These are phyloP conservation scores for Tautogolabrus adspersus DNA, from an alignment of 2,113 vertebrate species.

Conservation along the genomic window DNA sequence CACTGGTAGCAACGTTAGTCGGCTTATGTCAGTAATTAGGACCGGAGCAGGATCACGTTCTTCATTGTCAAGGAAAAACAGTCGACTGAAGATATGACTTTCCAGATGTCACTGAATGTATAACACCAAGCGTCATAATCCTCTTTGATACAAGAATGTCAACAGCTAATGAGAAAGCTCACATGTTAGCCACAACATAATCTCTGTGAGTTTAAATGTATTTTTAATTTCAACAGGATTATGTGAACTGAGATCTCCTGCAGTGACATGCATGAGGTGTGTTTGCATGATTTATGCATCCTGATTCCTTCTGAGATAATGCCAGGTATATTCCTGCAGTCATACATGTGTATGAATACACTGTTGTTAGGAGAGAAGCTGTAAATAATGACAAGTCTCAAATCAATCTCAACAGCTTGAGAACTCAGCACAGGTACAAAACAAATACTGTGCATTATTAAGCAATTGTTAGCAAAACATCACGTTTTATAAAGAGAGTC, in stretches of 20 bases:
- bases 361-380: neutral
- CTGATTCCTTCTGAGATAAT: too few relatives aligned
- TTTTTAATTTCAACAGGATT: too few relatives aligned
- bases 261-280: too few relatives aligned
- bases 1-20: constrained; percentile 25
- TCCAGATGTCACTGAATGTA: neutral
- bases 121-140: neutral
- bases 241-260: too few relatives aligned
- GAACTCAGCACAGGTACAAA: neutral
- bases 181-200: too few relatives aligned
- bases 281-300: too few relatives aligned
- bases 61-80: constrained; percentile 26
- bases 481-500: neutral
- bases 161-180: neutral
- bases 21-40: constrained; percentile 35
- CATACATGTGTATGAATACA: neutral
- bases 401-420: neutral
- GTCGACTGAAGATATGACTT: neutral
- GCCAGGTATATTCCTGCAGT: neutral
- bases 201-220: too few relatives aligned
- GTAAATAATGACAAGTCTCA: neutral
- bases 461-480: neutral
- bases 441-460: neutral
- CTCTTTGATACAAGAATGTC: neutral
- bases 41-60: constrained; percentile 8